Conservation (phyloP, 2,113 vertebrate genomes). For the Perca schrenkii region DNA sequence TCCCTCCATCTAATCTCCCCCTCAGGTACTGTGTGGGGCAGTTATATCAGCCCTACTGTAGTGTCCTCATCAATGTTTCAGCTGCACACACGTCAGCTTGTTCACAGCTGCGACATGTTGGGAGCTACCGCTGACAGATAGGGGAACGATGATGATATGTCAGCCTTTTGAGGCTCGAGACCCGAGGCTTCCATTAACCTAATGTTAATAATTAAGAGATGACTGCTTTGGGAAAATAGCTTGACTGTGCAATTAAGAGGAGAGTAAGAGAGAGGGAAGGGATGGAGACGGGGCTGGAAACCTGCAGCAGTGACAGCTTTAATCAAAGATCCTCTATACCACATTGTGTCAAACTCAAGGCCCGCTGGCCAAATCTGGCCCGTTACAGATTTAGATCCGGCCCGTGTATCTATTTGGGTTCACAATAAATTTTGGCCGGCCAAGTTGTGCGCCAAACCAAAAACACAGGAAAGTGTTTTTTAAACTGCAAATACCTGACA, state of each 20-base stretch:
- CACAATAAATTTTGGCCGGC: too few relatives aligned
- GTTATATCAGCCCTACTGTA: neutral
- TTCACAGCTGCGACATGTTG: conserved; percentile 15
- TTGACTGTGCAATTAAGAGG: conserved; percentile 6
- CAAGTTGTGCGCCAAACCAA: too few relatives aligned
- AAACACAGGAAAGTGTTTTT: too few relatives aligned
- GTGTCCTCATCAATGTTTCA: conserved; percentile 47
- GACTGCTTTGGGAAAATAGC: conserved; percentile 18
- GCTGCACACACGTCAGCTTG: conserved; percentile 33
- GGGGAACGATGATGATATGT: conserved; percentile 13
- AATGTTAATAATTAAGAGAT: conserved; percentile 57
- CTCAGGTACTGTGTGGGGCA: too few relatives aligned
- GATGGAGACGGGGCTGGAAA: neutral
- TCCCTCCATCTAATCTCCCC: neutral
- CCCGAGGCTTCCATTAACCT: conserved; percentile 47
- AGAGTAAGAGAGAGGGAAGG: neutral
- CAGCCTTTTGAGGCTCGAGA: conserved; percentile 13
- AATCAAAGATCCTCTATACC: too few relatives aligned
- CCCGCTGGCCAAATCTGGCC: too few relatives aligned
- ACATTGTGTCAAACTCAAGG: too few relatives aligned
- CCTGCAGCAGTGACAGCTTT: neutral
- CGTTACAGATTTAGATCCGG: too few relatives aligned
- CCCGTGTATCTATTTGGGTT: too few relatives aligned
- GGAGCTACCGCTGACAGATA: neutral
- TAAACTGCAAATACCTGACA: too few relatives aligned